Percentiles rank a stretch among this genome's conserved stretches.
Conservation (phyloP, 2,113 vertebrate species). For the Leuciscus idus region DNA sequence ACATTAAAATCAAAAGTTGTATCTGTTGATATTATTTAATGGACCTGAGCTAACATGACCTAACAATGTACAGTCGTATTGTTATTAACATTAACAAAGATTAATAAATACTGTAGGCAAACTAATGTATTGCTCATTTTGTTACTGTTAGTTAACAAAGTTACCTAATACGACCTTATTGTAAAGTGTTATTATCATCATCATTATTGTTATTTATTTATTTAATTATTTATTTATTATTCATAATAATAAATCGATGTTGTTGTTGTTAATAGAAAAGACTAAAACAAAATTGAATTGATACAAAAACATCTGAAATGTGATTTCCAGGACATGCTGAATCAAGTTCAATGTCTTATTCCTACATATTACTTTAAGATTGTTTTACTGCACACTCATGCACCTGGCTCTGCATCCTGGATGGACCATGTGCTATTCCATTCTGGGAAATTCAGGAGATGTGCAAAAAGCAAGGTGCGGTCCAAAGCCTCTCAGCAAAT, state of each 20-base stretch:
- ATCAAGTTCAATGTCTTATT: background rate
- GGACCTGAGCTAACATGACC: too few species aligned
- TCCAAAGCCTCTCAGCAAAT: constrained; percentile 27
- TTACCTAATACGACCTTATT: too few species aligned
- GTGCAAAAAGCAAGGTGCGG: constrained; percentile 37
- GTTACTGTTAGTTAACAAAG: too few species aligned
- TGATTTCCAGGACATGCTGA: background rate
- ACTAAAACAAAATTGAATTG: background rate
- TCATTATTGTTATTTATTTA: background rate
- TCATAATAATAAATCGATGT: background rate
- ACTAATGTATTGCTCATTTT: too few species aligned
- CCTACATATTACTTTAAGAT: background rate
- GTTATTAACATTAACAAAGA: too few species aligned
- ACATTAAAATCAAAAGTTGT: too few species aligned
- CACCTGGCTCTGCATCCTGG: background rate
- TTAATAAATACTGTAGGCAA: too few species aligned
- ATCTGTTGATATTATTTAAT: too few species aligned
- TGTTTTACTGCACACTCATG: background rate
- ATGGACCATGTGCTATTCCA: background rate
- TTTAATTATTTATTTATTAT: background rate
- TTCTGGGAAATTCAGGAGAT: constrained; percentile 27
- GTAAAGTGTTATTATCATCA: background rate
- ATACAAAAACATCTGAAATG: background rate
- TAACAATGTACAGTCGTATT: too few species aligned
- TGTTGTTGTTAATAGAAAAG: background rate